Percentiles rank a stretch among this genome's conserved stretches.
Evolutionary conservation across 1,140 invertebrate genomes (phyloP).

Genomic region (Drosophila equinoxialis): DNA sequence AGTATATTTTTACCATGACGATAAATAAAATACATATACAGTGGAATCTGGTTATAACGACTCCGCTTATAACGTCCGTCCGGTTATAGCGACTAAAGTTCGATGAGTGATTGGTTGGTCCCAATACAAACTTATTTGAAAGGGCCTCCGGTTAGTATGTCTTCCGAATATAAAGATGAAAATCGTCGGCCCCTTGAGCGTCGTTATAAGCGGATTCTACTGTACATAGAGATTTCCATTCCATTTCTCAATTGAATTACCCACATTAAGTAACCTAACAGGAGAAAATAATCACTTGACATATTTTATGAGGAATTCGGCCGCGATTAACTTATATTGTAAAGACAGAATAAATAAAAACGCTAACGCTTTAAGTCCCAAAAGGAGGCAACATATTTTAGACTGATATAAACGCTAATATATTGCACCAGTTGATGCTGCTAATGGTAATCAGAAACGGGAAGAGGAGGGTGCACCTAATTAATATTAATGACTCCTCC

Average conservation of each 20-base stretch:
- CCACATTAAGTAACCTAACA: too few relatives aligned
- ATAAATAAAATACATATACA: not conserved
- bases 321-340: constrained; percentile 20
- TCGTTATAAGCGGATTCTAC: too few relatives aligned
- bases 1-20: constrained; percentile 6
- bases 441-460: constrained; percentile 17
- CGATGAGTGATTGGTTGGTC: too few relatives aligned
- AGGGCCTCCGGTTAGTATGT: too few relatives aligned
- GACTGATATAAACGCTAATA: constrained; percentile 19
- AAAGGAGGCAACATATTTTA: not conserved
- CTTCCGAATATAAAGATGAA: too few relatives aligned
- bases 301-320: constrained; percentile 48
- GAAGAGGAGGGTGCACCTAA: constrained; percentile 28
- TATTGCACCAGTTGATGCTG: not conserved
- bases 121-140: too few relatives aligned
- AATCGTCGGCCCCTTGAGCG: too few relatives aligned
- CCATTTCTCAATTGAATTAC: constrained; percentile 9
- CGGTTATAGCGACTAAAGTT: too few relatives aligned
- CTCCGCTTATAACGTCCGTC: too few relatives aligned
- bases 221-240: not conserved
- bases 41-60: too few relatives aligned
- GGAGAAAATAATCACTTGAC: constrained; percentile 60
- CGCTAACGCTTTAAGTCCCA: constrained; percentile 39
- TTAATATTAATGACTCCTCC: constrained; percentile 49
- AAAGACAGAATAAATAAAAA: constrained; percentile 62